phyloP scores from a whole-genome alignment of 1,140 invertebrate species.

The Globodera rostochiensis region DNA sequence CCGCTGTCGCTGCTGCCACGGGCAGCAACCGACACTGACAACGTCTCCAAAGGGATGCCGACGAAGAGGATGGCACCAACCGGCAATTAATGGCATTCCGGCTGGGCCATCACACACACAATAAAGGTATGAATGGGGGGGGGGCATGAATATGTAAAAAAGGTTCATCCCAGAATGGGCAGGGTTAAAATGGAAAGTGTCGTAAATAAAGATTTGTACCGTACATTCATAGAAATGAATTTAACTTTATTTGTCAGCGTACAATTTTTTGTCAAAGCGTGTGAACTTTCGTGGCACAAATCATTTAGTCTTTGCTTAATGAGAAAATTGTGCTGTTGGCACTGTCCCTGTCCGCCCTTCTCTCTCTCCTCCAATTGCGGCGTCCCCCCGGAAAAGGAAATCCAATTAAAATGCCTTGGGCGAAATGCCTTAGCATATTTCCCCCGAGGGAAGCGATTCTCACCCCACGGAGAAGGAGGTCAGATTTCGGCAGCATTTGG shows the following conservation, averaged over 20 bases:
- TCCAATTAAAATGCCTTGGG: neutral
- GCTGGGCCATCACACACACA: slow-evolving; percentile 26
- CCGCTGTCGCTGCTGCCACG: slow-evolving; percentile 7
- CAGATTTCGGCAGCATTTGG: neutral
- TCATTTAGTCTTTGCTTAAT: neutral
- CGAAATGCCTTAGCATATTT: neutral
- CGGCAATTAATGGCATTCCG: slow-evolving; percentile 31
- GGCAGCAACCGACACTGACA: slow-evolving; percentile 16
- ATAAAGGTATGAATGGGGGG: slow-evolving; percentile 1
- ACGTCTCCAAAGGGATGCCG: neutral
- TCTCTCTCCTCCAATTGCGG: neutral
- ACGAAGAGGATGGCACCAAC: slow-evolving; percentile 14
- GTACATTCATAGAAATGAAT: no score
- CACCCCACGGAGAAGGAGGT: neutral
- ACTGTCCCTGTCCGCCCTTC: neutral
- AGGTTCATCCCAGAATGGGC: neutral
- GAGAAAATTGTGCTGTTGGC: neutral
- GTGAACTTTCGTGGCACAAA: neutral
- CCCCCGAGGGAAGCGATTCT: neutral
- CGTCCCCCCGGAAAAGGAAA: neutral
- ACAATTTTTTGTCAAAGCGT: neutral
- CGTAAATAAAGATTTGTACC: neutral
- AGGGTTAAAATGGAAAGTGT: neutral
- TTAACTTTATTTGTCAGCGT: neutral
- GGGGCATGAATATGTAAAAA: neutral